Percentiles rank a stretch among this genome's conserved stretches.
phyloP scores from a whole-genome alignment of 2,113 vertebrate species.

The Australoheros scitulus region DNA sequence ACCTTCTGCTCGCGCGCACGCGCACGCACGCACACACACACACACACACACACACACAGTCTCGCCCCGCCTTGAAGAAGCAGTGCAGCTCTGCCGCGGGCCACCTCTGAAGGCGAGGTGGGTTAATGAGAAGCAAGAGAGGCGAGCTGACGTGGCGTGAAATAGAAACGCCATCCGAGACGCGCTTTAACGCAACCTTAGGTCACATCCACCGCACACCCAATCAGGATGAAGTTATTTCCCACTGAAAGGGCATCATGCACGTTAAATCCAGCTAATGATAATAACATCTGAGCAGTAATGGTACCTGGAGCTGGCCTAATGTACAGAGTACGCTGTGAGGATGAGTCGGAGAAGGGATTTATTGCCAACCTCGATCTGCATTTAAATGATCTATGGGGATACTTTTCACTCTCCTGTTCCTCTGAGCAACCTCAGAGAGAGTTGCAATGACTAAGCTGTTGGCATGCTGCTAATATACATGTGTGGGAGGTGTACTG shows the following conservation, averaged over 20 bases:
- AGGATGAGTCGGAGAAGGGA: constrained; percentile 8
- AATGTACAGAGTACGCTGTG: constrained; percentile 1
- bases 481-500: constrained; percentile 47
- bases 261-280: constrained; percentile 54
- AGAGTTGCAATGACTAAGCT: constrained; percentile 42
- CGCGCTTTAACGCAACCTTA: constrained; percentile 35
- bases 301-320: constrained; percentile 17
- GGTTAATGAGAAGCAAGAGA: constrained; percentile 69
- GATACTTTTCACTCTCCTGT: constrained; percentile 26
- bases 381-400: constrained; percentile 36
- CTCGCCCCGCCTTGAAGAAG: constrained; percentile 1
- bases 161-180: constrained; percentile 62
- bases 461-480: constrained; percentile 37
- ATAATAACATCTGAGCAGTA: constrained; percentile 40
- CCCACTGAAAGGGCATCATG: constrained; percentile 45
- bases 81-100: constrained; percentile 3
- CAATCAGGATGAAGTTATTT: constrained; percentile 34
- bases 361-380: constrained; percentile 28
- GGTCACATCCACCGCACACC: constrained; percentile 32
- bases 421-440: constrained; percentile 31
- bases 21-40: background rate
- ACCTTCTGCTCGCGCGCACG: background rate
- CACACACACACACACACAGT: background rate
- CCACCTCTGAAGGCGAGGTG: constrained; percentile 30
- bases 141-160: constrained; percentile 66